Conservation (phyloP, 37 sponge, comb jelly and placozoan species). For the Halisarca cf. caerulea region DNA sequence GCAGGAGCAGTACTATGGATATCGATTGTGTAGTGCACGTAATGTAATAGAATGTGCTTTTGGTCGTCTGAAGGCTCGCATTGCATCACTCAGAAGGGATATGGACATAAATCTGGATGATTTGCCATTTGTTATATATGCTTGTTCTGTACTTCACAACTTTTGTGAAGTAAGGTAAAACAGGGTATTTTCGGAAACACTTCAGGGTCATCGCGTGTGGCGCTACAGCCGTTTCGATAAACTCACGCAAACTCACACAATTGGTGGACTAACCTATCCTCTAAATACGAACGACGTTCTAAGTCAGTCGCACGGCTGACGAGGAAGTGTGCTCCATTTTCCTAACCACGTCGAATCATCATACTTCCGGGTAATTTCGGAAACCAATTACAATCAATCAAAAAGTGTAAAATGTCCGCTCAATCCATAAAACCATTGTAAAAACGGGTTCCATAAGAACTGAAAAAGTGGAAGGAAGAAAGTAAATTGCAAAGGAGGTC, state of each 20-base stretch:
- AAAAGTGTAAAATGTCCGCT: not conserved
- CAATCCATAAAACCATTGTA: not conserved
- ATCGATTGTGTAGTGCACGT: no score
- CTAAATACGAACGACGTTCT: not conserved
- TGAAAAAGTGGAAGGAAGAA: not conserved
- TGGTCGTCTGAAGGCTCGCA: no score
- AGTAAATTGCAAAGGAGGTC: not conserved
- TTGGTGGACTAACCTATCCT: slow-evolving; percentile 14
- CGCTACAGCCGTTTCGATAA: not conserved
- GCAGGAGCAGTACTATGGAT: no score
- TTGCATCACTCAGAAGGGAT: no score
- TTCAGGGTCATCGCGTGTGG: not conserved
- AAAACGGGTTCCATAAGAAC: no score
- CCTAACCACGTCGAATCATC: not conserved
- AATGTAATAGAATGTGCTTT: no score
- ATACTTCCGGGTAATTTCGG: slow-evolving; percentile 20
- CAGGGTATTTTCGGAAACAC: slow-evolving; percentile 24
- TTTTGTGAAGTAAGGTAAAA: no score
- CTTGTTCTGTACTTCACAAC: no score
- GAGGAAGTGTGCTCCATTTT: slow-evolving; percentile 15
- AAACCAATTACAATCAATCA: not conserved
- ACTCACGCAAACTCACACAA: not conserved
- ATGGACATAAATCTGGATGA: no score
- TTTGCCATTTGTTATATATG: no score
- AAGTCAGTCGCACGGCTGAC: not conserved